phyloP scores from a whole-genome alignment of 2,797 vertebrate genomes.

The Anabas testudineus region DNA sequence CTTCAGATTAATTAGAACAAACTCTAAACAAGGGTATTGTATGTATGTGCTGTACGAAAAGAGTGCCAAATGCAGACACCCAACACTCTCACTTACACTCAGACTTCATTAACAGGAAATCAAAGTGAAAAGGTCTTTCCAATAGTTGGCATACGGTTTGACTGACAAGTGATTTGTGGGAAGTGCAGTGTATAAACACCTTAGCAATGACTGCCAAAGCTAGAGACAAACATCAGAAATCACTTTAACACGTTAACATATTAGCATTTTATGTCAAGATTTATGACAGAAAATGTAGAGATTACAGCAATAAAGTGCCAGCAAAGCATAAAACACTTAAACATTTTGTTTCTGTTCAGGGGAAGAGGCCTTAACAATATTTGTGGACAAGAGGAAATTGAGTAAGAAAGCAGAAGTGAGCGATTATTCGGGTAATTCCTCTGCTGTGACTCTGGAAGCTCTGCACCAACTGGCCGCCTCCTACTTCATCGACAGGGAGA shows the following conservation, averaged over 20 bases:
- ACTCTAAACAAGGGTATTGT: background rate
- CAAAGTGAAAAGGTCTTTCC: background rate
- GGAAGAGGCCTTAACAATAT: conserved; percentile 98
- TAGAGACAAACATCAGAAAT: conserved; percentile 11
- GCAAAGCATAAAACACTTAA: background rate
- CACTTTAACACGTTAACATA: conserved; percentile 34
- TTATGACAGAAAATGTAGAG: background rate
- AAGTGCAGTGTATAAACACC: conserved; percentile 12
- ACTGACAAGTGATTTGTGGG: conserved; percentile 25
- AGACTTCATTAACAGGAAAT: background rate
- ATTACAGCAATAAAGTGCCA: background rate
- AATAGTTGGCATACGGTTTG: background rate
- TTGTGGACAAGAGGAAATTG: conserved; percentile 97
- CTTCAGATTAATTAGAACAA: conserved; percentile 7
- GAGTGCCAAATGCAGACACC: background rate
- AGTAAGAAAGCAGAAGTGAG: conserved; percentile 91
- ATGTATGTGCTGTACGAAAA: background rate
- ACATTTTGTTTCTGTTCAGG: conserved; percentile 77
- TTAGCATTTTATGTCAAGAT: conserved; percentile 23
- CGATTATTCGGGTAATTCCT: conserved; percentile 89
- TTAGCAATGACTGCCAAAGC: conserved; percentile 5
- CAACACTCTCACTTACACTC: background rate
- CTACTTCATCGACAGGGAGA: conserved; percentile 97
- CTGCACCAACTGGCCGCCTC: conserved; percentile 97
- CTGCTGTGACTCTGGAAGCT: conserved; percentile 89